Evolutionary conservation across 2,888 invertebrate species (phyloP).

Genomic region (Tricholauxania praeusta): DNA sequence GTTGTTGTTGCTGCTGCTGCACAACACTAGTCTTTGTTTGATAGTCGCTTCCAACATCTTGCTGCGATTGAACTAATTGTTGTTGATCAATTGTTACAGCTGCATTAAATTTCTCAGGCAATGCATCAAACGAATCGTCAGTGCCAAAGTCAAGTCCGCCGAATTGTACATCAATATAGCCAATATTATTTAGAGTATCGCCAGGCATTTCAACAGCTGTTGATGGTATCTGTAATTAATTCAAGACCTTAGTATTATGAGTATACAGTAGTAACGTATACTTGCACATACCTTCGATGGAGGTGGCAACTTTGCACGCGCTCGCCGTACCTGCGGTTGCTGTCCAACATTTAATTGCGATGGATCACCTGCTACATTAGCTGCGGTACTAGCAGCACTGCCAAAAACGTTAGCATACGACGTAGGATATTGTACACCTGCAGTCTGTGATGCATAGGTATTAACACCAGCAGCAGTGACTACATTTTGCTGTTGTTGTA

Average conservation of each 20-base stretch:
- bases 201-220: slow-evolving; percentile 98
- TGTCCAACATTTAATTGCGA: slow-evolving; percentile 54
- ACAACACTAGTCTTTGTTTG: slow-evolving; percentile 60
- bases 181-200: slow-evolving; percentile 79
- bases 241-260: neutral
- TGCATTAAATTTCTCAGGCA: slow-evolving; percentile 67
- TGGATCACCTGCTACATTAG: slow-evolving; percentile 53
- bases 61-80: slow-evolving; percentile 57
- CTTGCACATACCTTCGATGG: slow-evolving; percentile 78
- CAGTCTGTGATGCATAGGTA: slow-evolving; percentile 52
- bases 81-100: slow-evolving; percentile 61
- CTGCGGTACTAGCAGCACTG: slow-evolving; percentile 46
- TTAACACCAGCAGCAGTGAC: slow-evolving; percentile 34
- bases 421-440: slow-evolving; percentile 62
- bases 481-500: slow-evolving; percentile 45
- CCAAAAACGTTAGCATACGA: slow-evolving; percentile 66
- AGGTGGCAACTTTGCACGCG: slow-evolving; percentile 83
- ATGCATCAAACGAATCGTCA: slow-evolving; percentile 65
- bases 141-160: slow-evolving; percentile 85
- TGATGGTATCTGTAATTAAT: slow-evolving; percentile 80
- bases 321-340: slow-evolving; percentile 69
- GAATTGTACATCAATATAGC: slow-evolving; percentile 92
- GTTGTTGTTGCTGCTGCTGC: slow-evolving; percentile 46
- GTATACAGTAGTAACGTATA: slow-evolving; percentile 34
- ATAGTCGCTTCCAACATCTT: slow-evolving; percentile 61